These are phyloP conservation scores for Tachina fera DNA, from an alignment of 2,888 invertebrate species.

Conservation along the genomic window DNA sequence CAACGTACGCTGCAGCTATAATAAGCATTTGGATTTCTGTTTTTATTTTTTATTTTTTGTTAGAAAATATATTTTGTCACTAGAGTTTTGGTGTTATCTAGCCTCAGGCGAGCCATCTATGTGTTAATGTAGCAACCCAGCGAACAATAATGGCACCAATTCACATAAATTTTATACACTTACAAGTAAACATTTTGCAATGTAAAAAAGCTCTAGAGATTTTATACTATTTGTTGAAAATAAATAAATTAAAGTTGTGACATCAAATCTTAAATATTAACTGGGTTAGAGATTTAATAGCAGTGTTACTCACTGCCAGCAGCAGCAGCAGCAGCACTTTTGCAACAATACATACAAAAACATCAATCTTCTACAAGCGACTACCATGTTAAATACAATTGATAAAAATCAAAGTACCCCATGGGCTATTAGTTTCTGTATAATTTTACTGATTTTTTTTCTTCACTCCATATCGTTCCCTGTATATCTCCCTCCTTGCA, in stretches of 20 bases:
- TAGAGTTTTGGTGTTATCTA: conserved; percentile 55
- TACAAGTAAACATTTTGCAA: no score
- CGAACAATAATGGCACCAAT: neutral
- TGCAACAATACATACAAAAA: conserved; percentile 22
- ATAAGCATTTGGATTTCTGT: conserved; percentile 11
- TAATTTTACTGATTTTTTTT: conserved; percentile 3
- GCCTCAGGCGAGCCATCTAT: conserved; percentile 34
- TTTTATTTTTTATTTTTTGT: conserved; percentile 13
- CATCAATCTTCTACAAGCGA: conserved; percentile 47
- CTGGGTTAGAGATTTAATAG: neutral
- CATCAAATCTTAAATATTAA: neutral
- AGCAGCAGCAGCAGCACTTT: conserved; percentile 13
- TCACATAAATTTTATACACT: neutral
- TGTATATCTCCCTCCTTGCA: conserved; percentile 1
- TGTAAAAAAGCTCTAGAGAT: no score
- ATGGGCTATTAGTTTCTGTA: conserved; percentile 65
- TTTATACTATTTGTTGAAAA: neutral
- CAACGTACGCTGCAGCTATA: conserved; percentile 36
- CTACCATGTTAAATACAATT: conserved; percentile 62
- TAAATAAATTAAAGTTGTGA: no score
- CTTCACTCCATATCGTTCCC: neutral
- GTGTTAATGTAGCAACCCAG: conserved; percentile 26
- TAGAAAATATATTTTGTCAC: conserved; percentile 41
- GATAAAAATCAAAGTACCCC: conserved; percentile 69
- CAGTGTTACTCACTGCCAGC: no score